Percentiles rank a stretch among this genome's conserved stretches.
phyloP scores from a whole-genome alignment of 2,888 invertebrate species.

The Drosophila nr. medialis region DNA sequence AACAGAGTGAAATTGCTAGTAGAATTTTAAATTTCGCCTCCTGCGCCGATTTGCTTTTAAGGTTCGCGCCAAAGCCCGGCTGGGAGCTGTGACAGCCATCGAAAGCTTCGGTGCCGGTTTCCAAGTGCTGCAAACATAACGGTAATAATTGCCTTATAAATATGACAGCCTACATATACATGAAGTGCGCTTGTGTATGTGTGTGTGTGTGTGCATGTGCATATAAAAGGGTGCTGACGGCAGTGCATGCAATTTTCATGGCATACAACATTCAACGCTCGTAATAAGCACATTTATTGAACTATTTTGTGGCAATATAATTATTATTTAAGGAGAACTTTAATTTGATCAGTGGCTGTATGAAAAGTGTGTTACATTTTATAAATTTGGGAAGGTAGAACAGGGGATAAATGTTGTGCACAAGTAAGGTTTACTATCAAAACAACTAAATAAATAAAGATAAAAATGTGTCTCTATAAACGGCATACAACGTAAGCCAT shows the following conservation, averaged over 20 bases:
- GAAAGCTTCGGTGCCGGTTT: conserved; percentile 27
- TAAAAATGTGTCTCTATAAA: neutral
- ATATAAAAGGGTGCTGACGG: conserved; percentile 51
- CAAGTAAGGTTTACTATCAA: neutral
- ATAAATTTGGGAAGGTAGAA: too few relatives aligned
- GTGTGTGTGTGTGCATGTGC: conserved; percentile 31
- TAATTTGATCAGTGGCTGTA: neutral
- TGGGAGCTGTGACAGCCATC: conserved; percentile 74
- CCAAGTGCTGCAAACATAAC: conserved; percentile 56
- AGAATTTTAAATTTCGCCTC: conserved; percentile 88
- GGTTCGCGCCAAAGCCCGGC: conserved; percentile 78
- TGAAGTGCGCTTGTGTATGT: neutral
- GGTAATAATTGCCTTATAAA: conserved; percentile 61
- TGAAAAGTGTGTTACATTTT: too few relatives aligned
- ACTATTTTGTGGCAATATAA: conserved; percentile 36
- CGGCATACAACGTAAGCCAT: neutral
- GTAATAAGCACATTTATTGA: conserved; percentile 35
- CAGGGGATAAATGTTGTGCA: neutral
- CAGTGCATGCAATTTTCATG: conserved; percentile 42
- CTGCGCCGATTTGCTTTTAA: conserved; percentile 77
- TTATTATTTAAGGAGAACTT: neutral
- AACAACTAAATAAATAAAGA: neutral
- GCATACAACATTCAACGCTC: conserved; percentile 28
- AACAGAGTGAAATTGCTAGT: conserved; percentile 88
- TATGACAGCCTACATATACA: conserved; percentile 37